Conservation (phyloP, 2,888 invertebrate species). For the Allolobophora icterica region DNA sequence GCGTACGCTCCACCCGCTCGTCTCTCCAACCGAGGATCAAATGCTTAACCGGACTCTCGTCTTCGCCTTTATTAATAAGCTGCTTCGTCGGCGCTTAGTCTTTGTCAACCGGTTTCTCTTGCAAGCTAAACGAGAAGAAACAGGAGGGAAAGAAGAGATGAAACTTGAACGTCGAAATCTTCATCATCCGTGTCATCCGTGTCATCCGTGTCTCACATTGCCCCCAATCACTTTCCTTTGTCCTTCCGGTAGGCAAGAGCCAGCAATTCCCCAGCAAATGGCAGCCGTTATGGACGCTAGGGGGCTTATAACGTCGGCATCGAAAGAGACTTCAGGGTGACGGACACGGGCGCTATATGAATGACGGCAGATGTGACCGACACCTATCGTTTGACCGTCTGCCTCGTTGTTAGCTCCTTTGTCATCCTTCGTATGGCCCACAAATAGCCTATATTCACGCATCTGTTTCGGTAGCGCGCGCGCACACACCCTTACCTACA, state of each 20-base stretch:
- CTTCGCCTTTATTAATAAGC: background rate
- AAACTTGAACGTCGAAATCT: background rate
- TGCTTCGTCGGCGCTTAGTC: background rate
- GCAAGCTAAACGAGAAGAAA: background rate
- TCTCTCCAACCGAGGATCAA: no score
- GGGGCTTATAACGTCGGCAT: background rate
- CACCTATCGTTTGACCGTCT: no score
- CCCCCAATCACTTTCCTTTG: background rate
- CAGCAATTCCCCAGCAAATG: background rate
- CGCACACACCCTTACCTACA: no score
- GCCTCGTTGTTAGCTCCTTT: background rate
- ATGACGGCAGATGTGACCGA: background rate
- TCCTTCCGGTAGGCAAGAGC: background rate
- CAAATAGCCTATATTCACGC: no score
- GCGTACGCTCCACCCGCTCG: no score
- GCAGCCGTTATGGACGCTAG: background rate
- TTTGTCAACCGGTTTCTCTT: background rate
- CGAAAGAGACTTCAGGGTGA: background rate
- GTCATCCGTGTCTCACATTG: background rate
- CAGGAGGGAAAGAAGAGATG: background rate
- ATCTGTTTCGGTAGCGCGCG: no score
- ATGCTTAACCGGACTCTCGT: background rate
- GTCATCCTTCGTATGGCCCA: background rate
- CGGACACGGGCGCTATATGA: background rate
- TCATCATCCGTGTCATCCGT: background rate